A percentile compares a stretch with the other conserved stretches of the same genome.
phyloP scores from a whole-genome alignment of 2,888 invertebrate genomes.

The Rhagophthalmus giganteus region DNA sequence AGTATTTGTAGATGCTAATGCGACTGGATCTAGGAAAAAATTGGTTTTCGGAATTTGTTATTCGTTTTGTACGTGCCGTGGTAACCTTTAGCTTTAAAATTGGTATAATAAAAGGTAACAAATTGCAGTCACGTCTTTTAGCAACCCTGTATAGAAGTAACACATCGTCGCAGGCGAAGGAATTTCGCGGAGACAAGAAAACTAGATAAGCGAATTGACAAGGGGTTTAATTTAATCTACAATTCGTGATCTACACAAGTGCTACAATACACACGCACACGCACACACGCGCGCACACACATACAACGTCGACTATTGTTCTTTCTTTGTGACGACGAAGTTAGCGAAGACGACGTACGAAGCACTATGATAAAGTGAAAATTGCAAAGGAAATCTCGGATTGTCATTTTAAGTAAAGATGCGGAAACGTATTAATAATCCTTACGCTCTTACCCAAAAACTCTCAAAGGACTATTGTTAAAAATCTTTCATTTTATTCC shows the following conservation, averaged over 20 bases:
- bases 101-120: slow-evolving; percentile 21
- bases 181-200: slow-evolving; percentile 31
- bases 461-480: slow-evolving; percentile 34
- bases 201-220: slow-evolving; percentile 41
- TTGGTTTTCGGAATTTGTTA: slow-evolving; percentile 19
- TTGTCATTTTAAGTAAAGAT: slow-evolving; percentile 28
- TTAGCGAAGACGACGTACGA: slow-evolving; percentile 21
- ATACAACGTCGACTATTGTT: slow-evolving; percentile 33
- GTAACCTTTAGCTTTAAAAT: slow-evolving; percentile 15
- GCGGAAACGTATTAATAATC: slow-evolving; percentile 30
- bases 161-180: slow-evolving; percentile 17
- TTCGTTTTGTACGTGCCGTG: slow-evolving; percentile 14
- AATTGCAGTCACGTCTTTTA: slow-evolving; percentile 24
- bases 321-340: slow-evolving; percentile 12
- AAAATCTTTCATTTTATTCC: slow-evolving; percentile 35
- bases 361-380: slow-evolving; percentile 19
- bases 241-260: slow-evolving; percentile 37
- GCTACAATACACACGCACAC: too few relatives aligned
- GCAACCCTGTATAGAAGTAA: slow-evolving; percentile 16
- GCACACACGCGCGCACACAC: too few relatives aligned
- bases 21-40: slow-evolving; percentile 11
- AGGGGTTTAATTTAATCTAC: slow-evolving; percentile 44
- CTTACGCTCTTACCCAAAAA: slow-evolving; percentile 26
- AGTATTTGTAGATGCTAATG: slow-evolving; percentile 9
- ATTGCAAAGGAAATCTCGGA: slow-evolving; percentile 25